These are phyloP conservation scores for Ailurus styani DNA, from an alignment of 2,113 vertebrate species.

Conservation along the genomic window DNA sequence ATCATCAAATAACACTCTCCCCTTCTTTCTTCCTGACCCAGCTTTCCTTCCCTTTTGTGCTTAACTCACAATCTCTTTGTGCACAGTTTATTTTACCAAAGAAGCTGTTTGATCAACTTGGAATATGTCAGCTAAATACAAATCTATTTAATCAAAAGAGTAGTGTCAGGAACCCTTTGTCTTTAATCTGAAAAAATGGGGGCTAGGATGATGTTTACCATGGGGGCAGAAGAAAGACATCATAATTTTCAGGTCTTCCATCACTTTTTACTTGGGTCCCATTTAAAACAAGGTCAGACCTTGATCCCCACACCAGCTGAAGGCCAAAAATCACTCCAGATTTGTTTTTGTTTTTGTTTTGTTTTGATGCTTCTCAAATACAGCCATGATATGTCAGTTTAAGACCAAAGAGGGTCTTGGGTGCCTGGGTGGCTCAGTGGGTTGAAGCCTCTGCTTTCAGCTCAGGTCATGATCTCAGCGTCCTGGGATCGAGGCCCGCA, in stretches of 20 bases:
- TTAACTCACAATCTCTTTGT: neutral
- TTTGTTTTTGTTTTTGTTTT: neutral
- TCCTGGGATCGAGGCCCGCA: too few relatives aligned
- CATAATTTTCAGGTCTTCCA: neutral
- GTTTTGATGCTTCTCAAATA: neutral
- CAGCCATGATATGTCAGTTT: neutral
- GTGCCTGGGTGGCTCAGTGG: too few relatives aligned
- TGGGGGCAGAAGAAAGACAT: neutral
- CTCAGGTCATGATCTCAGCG: too few relatives aligned
- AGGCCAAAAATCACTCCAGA: neutral
- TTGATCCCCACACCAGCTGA: neutral
- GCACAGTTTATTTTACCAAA: neutral
- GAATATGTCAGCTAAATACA: constrained; percentile 10
- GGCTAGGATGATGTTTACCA: neutral
- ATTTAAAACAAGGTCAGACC: neutral
- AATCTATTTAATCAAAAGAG: neutral
- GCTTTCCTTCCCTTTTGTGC: neutral
- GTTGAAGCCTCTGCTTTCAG: too few relatives aligned
- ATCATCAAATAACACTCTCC: constrained; percentile 45
- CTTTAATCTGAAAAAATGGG: neutral
- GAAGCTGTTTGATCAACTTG: constrained; percentile 14
- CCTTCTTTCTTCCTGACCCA: constrained; percentile 14
- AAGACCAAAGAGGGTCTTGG: too few relatives aligned
- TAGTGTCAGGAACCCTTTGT: neutral
- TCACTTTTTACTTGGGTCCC: neutral